phyloP scores from a whole-genome alignment of 2,888 invertebrate species.

The Allophyes oxyacanthae region DNA sequence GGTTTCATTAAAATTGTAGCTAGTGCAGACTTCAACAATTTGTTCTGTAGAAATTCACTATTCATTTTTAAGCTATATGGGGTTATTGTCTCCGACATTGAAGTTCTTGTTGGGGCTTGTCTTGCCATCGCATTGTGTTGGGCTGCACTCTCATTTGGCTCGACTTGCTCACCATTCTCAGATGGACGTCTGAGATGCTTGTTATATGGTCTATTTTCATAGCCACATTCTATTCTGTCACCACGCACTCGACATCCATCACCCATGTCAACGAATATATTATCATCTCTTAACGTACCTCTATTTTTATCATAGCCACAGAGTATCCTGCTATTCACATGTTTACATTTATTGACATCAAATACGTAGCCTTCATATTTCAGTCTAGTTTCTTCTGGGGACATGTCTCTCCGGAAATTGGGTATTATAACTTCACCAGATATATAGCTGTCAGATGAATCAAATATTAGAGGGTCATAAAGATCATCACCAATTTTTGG shows the following conservation, averaged over 20 bases:
- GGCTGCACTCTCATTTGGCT: background rate
- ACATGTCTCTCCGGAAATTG: background rate
- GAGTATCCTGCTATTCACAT: slow-evolving; percentile 67
- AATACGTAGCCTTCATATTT: slow-evolving; percentile 68
- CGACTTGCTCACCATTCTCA: background rate
- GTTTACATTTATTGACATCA: slow-evolving; percentile 69
- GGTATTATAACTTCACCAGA: slow-evolving; percentile 19
- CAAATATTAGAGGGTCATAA: slow-evolving; percentile 56
- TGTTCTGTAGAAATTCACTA: slow-evolving; percentile 12
- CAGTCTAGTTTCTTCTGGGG: slow-evolving; percentile 6
- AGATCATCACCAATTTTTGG: slow-evolving; percentile 66
- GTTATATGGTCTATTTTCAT: slow-evolving; percentile 55
- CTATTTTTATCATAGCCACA: slow-evolving; percentile 80
- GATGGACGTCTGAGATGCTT: slow-evolving; percentile 4
- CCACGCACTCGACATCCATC: slow-evolving; percentile 71
- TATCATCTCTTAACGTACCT: slow-evolving; percentile 55
- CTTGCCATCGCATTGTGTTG: background rate
- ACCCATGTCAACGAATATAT: slow-evolving; percentile 59
- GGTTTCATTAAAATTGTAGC: slow-evolving; percentile 1
- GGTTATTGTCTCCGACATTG: background rate
- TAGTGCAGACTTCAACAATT: slow-evolving; percentile 16
- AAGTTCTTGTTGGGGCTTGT: slow-evolving; percentile 33
- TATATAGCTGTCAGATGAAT: slow-evolving; percentile 33
- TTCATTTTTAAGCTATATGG: background rate
- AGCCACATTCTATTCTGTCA: slow-evolving; percentile 82